Base-by-base conservation (phyloP, 2,888 invertebrate genomes). In the Micoletzkya japonica region DNA sequence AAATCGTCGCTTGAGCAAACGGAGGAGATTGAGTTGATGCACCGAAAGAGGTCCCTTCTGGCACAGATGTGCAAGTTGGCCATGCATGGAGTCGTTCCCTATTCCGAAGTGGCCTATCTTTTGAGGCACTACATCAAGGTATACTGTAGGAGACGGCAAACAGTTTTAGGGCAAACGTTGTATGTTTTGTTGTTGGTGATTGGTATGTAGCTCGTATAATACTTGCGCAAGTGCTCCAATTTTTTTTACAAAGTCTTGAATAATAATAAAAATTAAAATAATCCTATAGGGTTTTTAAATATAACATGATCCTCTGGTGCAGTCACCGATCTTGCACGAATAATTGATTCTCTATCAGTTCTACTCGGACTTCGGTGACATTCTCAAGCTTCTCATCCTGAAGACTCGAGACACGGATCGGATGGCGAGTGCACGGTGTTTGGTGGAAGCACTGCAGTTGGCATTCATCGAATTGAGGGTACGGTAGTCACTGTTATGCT, bases 321-420 rank as follows among this genome's bases (percentile, higher is more conserved):
- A n/a, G 14, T 36, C 30, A 14, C n/a, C 28, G 10, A 20, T 50
- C 49, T 50, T n/a, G n/a, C n/a, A n/a, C n/a, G n/a, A n/a, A n/a
- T n/a, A 14, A 66, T 26, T 14, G 7, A 7, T 72, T 20, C 50
- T 34, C 34, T 56, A 75, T 87, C 87, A 92, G 91, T 95, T 93
- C 87, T 95, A 95, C 88, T 94, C 95, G 86, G 95, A 97, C 87
- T 97, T 95, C 87, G 96, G 97, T 63, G 97, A 97, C 87, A 96
- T 97, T 92, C 88, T 98, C 78, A 99, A 99, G 88, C 92, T 94
- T 44, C 95, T 97, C 14, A 88, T 99, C 81, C 93, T 93, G 81
- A 97, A 97, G 88, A 94, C 95, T 17, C 90, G 97, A 78, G 98
- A 99, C 88, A 94, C 96, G 81, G 95, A 95, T 88, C 96, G 95